These are phyloP conservation scores for Geococcyx californianus DNA, from an alignment of 2,113 vertebrate species.

Conservation along the genomic window DNA sequence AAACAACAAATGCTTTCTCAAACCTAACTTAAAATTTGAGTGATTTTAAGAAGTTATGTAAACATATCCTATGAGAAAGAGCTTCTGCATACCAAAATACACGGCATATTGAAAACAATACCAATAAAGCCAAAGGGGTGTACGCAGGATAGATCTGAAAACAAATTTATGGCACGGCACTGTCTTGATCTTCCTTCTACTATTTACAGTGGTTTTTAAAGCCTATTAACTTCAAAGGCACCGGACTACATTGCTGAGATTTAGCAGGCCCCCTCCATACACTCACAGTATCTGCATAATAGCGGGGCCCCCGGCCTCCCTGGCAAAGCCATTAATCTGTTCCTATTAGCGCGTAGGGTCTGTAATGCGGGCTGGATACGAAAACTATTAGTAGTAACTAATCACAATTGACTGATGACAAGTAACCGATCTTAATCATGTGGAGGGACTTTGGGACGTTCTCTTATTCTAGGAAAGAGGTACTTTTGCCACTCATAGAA, in stretches of 20 bases:
- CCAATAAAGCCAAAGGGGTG: not conserved
- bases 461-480: not conserved
- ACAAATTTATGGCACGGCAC: not conserved
- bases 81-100: not conserved
- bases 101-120: not conserved
- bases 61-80: not conserved
- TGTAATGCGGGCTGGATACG: not conserved
- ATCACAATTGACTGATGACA: constrained; percentile 53
- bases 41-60: not conserved
- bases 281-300: not conserved
- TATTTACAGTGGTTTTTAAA: not conserved
- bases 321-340: not conserved
- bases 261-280: not conserved
- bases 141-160: not conserved
- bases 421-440: constrained; percentile 31
- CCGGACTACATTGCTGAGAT: not conserved
- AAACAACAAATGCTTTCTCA: not conserved
- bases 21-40: not conserved
- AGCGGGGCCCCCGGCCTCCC: not conserved
- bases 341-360: constrained; percentile 5
- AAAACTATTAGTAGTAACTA: constrained; percentile 47
- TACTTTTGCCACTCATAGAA: not conserved
- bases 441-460: not conserved
- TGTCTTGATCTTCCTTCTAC: not conserved
- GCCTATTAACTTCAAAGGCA: not conserved